Percentiles rank a stretch among this genome's conserved stretches.
These are phyloP conservation scores for Caenorhabditis latens DNA, from an alignment of 1,140 invertebrate species.

Conservation along the genomic window DNA sequence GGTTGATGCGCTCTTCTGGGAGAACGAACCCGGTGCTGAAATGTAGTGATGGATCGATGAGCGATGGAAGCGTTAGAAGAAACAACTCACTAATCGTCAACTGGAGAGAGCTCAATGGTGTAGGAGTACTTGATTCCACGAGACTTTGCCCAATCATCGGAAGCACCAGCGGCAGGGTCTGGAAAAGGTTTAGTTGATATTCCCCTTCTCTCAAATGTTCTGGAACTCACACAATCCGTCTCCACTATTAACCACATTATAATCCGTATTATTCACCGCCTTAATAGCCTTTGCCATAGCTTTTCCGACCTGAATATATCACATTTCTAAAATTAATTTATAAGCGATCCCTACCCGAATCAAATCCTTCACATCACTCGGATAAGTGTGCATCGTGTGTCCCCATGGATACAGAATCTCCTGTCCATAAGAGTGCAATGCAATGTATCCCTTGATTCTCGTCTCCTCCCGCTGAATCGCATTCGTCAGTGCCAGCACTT, in stretches of 20 bases:
- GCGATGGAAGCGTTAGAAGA: background rate
- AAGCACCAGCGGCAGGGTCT: constrained; percentile 73
- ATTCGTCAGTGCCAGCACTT: constrained; percentile 65
- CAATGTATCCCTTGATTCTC: constrained; percentile 70
- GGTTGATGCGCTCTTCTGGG: constrained; percentile 52
- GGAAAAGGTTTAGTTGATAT: constrained; percentile 52
- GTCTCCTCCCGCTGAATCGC: constrained; percentile 64
- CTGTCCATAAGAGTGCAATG: constrained; percentile 76
- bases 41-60: background rate
- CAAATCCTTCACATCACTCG: constrained; percentile 77
- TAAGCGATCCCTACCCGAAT: constrained; percentile 63
- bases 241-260: constrained; percentile 67
- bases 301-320: constrained; percentile 65
- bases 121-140: constrained; percentile 78
- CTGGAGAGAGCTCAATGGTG: constrained; percentile 78
- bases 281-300: constrained; percentile 68
- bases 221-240: constrained; percentile 69
- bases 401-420: constrained; percentile 80
- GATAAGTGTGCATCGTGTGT: constrained; percentile 73
- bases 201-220: background rate
- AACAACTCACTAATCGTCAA: constrained; percentile 35
- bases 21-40: constrained; percentile 52
- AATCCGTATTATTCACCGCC: constrained; percentile 65
- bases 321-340: background rate
- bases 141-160: constrained; percentile 78